These are phyloP conservation scores for Mungos mungo DNA, from an alignment of 2,113 vertebrate species.

Conservation along the genomic window DNA sequence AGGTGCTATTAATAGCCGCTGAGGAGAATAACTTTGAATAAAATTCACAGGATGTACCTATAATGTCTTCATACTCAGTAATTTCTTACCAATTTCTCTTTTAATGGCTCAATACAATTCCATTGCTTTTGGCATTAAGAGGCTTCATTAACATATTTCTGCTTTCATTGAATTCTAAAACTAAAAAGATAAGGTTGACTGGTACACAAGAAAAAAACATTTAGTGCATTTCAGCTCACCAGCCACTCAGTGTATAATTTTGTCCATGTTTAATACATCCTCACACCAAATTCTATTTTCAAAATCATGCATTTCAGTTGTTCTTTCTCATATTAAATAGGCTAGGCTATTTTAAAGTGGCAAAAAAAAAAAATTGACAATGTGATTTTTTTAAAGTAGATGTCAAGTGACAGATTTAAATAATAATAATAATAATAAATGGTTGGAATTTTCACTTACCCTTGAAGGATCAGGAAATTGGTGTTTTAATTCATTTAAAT, in stretches of 20 bases:
- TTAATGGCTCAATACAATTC: slow-evolving; percentile 49
- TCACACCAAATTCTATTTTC: slow-evolving; percentile 34
- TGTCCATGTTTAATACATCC: slow-evolving; percentile 8
- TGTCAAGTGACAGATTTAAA: slow-evolving; percentile 20
- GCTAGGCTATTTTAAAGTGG: slow-evolving; percentile 9
- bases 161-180: slow-evolving; percentile 54
- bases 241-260: not conserved
- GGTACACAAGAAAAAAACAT: not conserved
- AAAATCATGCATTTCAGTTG: not conserved
- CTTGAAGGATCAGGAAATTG: slow-evolving; percentile 49
- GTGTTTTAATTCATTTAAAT: slow-evolving; percentile 45
- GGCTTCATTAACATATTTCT: not conserved
- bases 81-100: slow-evolving; percentile 58
- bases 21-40: slow-evolving; percentile 56
- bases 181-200: not conserved
- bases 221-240: not conserved
- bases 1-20: not conserved
- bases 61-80: slow-evolving; percentile 11
- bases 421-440: slow-evolving; percentile 63
- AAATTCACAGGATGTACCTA: slow-evolving; percentile 37
- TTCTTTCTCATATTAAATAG: not conserved
- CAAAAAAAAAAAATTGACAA: not conserved
- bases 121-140: slow-evolving; percentile 10
- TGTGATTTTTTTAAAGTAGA: not conserved
- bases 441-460: slow-evolving; percentile 54